Evolutionary conservation across 1,140 invertebrate species (phyloP), one percentile per base, ranked within the genome.

Genomic region (Vollenhovia emeryi): DNA sequence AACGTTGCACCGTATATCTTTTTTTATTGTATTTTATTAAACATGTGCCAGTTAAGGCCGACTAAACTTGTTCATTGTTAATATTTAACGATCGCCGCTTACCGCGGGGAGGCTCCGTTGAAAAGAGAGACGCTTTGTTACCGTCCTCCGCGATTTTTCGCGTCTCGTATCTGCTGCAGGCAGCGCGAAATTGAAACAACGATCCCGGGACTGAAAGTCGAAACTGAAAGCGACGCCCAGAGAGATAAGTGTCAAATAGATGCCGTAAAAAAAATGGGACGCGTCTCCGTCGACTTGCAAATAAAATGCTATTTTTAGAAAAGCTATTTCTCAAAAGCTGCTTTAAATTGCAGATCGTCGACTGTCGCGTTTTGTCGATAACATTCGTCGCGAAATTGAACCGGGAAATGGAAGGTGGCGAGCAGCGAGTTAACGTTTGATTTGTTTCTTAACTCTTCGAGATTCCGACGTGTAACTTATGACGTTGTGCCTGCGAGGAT

Each of bases 201-300:
- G 68, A 43, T 79, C 43, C 18, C n/a, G 50, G 21, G 36, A 9
- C 27, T 71, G 21, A 64, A 64, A 64, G 50, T 50, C 30, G n/a
- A 36, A 50, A 50, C 24, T 30, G n/a, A 66, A 78, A 66, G 30
- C n/a, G 15, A 36, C 27, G 40, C 33, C n/a, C 27, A 24, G 30
- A 66, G 43, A 79, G 45, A 52, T 52, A 68, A 79, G 43, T 45
- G 27, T 68, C 60, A 68, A 79, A 79, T 78, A 43, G 18, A 75
- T 30, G 52, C 18, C 55, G 3, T 9, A 30, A 76, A 76, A 60
- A 75, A 76, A 60, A 75, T 36, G 7, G 33, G 18, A 60, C 24
- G 24, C 27, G 50, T 27, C 15, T 11, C 24, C 6, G 15, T 55
- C 13, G 6, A 43, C 33, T 3, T 2, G 9, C 9, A 9, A 43